These are phyloP conservation scores for Halichondria panicea DNA, from an alignment of 37 sponge, comb jelly and placozoan genomes.

Conservation along the genomic window DNA sequence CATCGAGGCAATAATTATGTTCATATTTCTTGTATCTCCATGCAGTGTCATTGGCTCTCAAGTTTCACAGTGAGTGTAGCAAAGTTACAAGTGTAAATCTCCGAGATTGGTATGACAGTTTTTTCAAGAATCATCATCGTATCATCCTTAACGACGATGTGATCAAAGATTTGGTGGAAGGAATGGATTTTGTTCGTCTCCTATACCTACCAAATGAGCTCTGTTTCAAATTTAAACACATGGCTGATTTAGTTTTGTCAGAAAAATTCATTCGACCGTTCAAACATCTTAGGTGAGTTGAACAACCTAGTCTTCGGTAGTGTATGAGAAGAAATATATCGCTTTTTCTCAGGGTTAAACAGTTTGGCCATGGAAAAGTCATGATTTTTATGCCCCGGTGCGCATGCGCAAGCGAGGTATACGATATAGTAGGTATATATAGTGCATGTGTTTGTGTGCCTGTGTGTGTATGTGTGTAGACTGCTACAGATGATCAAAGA, in stretches of 20 bases:
- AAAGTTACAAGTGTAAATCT: not conserved
- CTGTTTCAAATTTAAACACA: not conserved
- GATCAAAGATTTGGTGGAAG: conserved; percentile 9
- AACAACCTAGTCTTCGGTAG: too few relatives aligned
- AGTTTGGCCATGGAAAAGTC: too few relatives aligned
- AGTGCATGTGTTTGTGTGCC: too few relatives aligned
- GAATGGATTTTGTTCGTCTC: conserved; percentile 13
- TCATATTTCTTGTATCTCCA: not conserved
- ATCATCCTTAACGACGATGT: not conserved
- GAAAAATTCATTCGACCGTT: not conserved
- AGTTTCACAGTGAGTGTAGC: not conserved
- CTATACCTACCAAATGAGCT: conserved; percentile 17
- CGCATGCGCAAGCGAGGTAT: too few relatives aligned
- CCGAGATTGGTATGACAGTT: not conserved
- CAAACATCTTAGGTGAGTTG: conserved; percentile 7
- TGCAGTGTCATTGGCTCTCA: conserved; percentile 24
- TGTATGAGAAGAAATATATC: too few relatives aligned
- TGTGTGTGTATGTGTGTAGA: too few relatives aligned
- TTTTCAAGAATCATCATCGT: not conserved
- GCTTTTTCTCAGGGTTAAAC: too few relatives aligned
- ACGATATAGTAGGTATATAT: too few relatives aligned
- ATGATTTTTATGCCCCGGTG: too few relatives aligned
- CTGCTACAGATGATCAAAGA: too few relatives aligned
- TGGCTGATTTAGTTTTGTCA: conserved; percentile 17
- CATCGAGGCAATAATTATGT: not conserved